Conservation (phyloP, 2,797 vertebrate species). For the Neostethus bicornis region DNA sequence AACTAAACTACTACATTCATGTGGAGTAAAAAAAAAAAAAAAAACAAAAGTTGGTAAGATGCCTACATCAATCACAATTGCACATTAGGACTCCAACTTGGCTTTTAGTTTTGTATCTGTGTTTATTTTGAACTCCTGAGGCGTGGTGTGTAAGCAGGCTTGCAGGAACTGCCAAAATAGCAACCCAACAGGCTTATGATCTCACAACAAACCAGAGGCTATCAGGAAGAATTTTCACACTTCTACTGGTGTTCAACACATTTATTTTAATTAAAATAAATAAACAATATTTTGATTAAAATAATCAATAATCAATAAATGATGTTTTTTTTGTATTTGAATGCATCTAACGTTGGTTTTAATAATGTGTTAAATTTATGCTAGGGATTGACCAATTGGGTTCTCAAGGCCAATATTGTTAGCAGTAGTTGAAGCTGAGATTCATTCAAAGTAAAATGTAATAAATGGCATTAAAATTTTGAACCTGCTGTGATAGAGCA, state of each 20-base stretch:
- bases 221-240: conserved; percentile 2
- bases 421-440: too few relatives aligned
- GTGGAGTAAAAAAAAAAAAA: conserved; percentile 12
- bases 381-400: too few relatives aligned
- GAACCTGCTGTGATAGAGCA: too few relatives aligned
- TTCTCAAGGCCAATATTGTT: too few relatives aligned
- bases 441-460: too few relatives aligned
- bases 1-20: too few relatives aligned
- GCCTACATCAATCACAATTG: conserved; percentile 10
- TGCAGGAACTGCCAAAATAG: conserved; percentile 10
- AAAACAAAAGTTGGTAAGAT: conserved; percentile 14
- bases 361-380: too few relatives aligned
- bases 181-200: background rate
- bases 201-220: background rate
- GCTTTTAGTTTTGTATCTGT: background rate
- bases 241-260: conserved; percentile 1
- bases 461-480: too few relatives aligned
- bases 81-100: conserved; percentile 25
- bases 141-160: background rate
- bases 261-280: too few relatives aligned
- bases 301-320: too few relatives aligned
- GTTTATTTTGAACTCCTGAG: conserved; percentile 25
- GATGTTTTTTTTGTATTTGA: conserved; percentile 21
- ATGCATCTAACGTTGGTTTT: too few relatives aligned
- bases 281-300: too few relatives aligned